Base-by-base conservation (phyloP, 2,113 vertebrate species). In the Brachionichthys hirsutus region DNA sequence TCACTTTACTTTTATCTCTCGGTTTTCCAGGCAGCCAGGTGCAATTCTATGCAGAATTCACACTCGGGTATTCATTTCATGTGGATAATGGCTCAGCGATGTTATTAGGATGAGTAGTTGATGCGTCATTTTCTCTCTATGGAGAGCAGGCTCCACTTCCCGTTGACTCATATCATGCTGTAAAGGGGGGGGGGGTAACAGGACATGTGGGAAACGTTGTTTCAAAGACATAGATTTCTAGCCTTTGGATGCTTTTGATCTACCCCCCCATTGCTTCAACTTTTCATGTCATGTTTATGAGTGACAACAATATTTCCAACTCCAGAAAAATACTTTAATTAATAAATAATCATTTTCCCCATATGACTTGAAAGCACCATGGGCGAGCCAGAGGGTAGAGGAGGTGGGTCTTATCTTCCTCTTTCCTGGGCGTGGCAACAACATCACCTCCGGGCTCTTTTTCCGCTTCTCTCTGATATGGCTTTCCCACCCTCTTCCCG, bases 161-260 rank as follows among this genome's bases (percentile, higher is more conserved):
- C 88, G 88, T 88, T 90, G 91, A 91, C 80, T 91, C 83, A 89
- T 62, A 59, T 19, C 17, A 13, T 74, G 67, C 38, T n/a, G n/a
- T n/a, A n/a, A n/a, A 12, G 48, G 78, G 77, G 86, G 45, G 66
- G 46, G 49, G 17, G 24, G 13, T 15, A 41, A 34, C 55, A 41
- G 12, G 68, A 20, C 19, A 24, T n/a, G 18, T 61, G 60, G 55
- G 48, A 57, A 57, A 67, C 59, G 7, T 9, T 38, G 3, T 38
- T 38, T 38, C 36, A 38, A 7, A 9, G 36, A 38, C 3, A 38
- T 7, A 38, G 12, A 38, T 38, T 12, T 38, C 36, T 38, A 38
- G 24, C 5, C 24, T 38, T 12, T 38, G 36, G 12, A 3, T 38
- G 3, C 36, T 38, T 30, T 30, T 30, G 24, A 8, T 38, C 12